Percentiles rank a stretch among this genome's conserved stretches.
These are phyloP conservation scores for Nemoura dubitans DNA, from an alignment of 2,888 invertebrate species.

Conservation along the genomic window DNA sequence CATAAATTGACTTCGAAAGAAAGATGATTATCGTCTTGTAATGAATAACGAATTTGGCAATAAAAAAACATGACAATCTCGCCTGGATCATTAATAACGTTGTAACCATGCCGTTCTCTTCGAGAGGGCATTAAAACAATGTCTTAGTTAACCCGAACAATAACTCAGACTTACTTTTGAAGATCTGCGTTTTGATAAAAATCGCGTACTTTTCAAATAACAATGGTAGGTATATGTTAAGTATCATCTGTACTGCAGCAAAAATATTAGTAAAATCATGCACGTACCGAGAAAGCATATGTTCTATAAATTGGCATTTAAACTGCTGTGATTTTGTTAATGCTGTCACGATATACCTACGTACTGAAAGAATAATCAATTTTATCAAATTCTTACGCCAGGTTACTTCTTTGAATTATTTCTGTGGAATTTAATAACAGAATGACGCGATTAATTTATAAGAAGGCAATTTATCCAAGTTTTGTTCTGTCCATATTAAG, in stretches of 20 bases:
- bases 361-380: neutral
- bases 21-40: constrained; percentile 7
- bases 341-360: neutral
- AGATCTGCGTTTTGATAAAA: neutral
- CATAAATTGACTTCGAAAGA: neutral
- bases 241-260: neutral
- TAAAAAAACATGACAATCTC: neutral
- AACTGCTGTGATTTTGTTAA: neutral
- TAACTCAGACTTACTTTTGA: neutral
- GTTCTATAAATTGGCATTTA: neutral
- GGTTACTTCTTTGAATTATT: neutral
- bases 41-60: constrained; percentile 7
- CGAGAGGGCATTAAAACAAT: neutral
- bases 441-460: constrained; percentile 12
- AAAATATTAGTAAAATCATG: neutral
- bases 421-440: neutral
- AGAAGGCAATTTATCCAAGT: constrained; percentile 7
- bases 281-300: neutral
- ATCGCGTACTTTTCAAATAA: neutral
- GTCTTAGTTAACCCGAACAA: neutral
- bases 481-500: neutral
- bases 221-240: neutral
- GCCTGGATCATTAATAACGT: neutral
- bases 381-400: neutral
- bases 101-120: neutral